phyloP scores from a whole-genome alignment of 2,113 vertebrate species.

The Anthoscopus minutus region DNA sequence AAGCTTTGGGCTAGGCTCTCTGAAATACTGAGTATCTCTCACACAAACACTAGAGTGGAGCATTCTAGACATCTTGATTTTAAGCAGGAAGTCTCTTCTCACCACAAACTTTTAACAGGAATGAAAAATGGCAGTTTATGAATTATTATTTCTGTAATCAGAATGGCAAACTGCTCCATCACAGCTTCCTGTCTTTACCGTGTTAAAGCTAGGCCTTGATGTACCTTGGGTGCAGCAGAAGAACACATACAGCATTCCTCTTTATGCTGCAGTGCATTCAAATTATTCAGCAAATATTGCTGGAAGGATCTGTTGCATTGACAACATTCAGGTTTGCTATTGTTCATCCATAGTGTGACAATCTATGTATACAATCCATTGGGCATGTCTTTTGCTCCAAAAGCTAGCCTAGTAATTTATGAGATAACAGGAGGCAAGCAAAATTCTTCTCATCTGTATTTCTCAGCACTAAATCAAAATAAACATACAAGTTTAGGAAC shows the following conservation, averaged over 20 bases:
- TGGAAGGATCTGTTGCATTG: background rate
- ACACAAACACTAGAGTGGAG: background rate
- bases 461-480: background rate
- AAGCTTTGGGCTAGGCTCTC: background rate
- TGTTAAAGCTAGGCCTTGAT: background rate
- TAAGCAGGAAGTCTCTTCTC: background rate
- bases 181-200: background rate
- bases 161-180: background rate
- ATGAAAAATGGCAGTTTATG: background rate
- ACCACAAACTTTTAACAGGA: background rate
- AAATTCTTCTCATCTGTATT: background rate
- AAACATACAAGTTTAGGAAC: background rate
- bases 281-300: background rate
- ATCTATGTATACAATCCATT: background rate
- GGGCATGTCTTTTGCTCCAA: background rate
- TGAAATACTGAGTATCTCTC: background rate
- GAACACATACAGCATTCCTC: background rate
- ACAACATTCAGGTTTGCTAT: background rate
- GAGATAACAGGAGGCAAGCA: background rate
- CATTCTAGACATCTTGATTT: background rate
- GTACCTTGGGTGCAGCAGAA: background rate
- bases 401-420: background rate
- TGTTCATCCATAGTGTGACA: background rate
- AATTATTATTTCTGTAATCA: background rate
- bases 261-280: background rate